Percentiles rank a stretch among this genome's conserved stretches.
These are phyloP conservation scores for Xiphias gladius DNA, from an alignment of 2,113 vertebrate genomes.

Conservation along the genomic window DNA sequence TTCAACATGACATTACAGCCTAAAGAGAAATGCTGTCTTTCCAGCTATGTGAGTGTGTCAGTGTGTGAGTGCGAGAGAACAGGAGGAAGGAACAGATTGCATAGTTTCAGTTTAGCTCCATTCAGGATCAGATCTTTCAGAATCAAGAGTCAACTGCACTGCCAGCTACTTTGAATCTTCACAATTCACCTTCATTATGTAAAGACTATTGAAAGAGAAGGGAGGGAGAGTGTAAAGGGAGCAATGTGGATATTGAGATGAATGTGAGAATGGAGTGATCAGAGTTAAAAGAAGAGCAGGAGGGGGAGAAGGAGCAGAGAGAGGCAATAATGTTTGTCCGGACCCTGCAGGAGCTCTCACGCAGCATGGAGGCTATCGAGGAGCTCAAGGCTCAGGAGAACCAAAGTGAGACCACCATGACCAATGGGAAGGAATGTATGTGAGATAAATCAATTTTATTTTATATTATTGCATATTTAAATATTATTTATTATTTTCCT, in stretches of 20 bases:
- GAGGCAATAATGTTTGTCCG: conserved; percentile 8
- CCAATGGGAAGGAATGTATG: conserved; percentile 73
- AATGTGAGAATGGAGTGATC: conserved; percentile 4
- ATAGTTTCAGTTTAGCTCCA: conserved; percentile 22
- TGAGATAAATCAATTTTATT: neutral
- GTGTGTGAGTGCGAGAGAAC: neutral
- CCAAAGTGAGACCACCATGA: conserved; percentile 44
- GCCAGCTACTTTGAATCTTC: conserved; percentile 8
- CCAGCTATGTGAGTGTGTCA: conserved; percentile 26
- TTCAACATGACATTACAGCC: neutral
- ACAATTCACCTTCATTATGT: conserved; percentile 20
- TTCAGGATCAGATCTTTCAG: conserved; percentile 13
- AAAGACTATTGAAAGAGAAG: neutral
- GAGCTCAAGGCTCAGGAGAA: conserved; percentile 70
- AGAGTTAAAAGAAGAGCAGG: neutral
- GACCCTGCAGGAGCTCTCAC: conserved; percentile 73
- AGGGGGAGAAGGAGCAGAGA: neutral
- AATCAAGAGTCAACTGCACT: neutral
- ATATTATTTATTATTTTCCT: neutral
- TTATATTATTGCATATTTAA: neutral
- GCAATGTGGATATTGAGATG: conserved; percentile 18
- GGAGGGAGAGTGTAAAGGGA: neutral
- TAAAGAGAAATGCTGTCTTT: conserved; percentile 60
- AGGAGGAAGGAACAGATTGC: neutral
- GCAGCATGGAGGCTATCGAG: conserved; percentile 62